Base-by-base conservation (phyloP, 2,888 invertebrate genomes). In the Trichacis sp. region DNA sequence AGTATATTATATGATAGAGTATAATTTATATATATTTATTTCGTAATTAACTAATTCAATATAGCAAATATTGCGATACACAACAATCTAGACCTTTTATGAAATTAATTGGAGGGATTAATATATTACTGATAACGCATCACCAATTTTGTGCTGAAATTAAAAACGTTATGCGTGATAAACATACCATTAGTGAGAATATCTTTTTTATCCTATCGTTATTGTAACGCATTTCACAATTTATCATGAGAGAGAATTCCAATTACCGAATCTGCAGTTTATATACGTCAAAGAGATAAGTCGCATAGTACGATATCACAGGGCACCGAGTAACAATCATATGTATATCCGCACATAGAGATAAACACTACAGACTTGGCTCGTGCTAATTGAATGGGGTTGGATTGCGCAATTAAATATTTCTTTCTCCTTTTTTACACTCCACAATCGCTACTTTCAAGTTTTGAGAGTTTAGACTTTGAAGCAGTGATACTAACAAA, bases 361-460 rank as follows among this genome's bases (percentile, higher is more conserved):
- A 57, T 52, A 57, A 63, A 45, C 42, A 36, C 29, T 43, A 38
- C 45, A 17, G 56, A 20, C 48, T 43, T 29, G 55, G 55, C 56
- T 55, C 64, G 64, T 60, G 64, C 64, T 60, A 64, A 64, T 64
- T 64, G 60, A 56, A 60, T 60, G 48, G 55, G 52, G 60, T 56
- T 64, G 42, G 60, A 60, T 64, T 64, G 40, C 53, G 64, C 60
- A 60, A 60, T 65, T 65, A 57, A 17, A 49, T 29, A 51, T 51
- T 55, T 56, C 56, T 54, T 59, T 52, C 55, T 33, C 29, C 49
- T 54, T 40, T n/a, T n/a, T n/a, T n/a, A n/a, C n/a, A n/a, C n/a
- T n/a, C n/a, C n/a, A n/a, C n/a, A n/a, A n/a, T n/a, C n/a, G n/a
- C n/a, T n/a, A n/a, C n/a, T n/a, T n/a, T n/a, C n/a, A n/a, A n/a